These are phyloP conservation scores for Drosophila limbata DNA, from an alignment of 2,888 invertebrate species.

Conservation along the genomic window DNA sequence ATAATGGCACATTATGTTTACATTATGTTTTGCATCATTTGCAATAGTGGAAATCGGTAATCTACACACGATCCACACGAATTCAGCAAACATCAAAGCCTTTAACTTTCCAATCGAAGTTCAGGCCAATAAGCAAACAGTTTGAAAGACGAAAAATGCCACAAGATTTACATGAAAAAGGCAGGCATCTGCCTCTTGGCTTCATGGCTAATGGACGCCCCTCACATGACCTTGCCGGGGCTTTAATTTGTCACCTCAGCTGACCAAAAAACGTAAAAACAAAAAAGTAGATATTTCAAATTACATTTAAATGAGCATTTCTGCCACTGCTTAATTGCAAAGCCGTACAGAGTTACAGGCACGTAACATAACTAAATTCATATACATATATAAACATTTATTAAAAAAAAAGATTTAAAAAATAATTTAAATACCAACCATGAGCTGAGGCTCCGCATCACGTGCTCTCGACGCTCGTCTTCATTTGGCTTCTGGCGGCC, in stretches of 20 bases:
- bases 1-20: slow-evolving; percentile 65
- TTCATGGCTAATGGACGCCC: slow-evolving; percentile 81
- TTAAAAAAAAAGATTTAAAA: slow-evolving; percentile 23
- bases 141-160: slow-evolving; percentile 38
- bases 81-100: slow-evolving; percentile 20
- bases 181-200: slow-evolving; percentile 22
- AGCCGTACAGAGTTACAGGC: slow-evolving; percentile 26
- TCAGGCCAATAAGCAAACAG: slow-evolving; percentile 17
- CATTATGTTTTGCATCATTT: slow-evolving; percentile 65
- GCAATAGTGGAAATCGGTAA: slow-evolving; percentile 31
- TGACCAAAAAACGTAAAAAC: slow-evolving; percentile 44
- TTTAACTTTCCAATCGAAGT: slow-evolving; percentile 59
- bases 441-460: slow-evolving; percentile 57
- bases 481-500: slow-evolving; percentile 33
- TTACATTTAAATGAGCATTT: slow-evolving; percentile 79
- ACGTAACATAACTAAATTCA: slow-evolving; percentile 7
- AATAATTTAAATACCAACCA: slow-evolving; percentile 36
- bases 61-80: slow-evolving; percentile 6
- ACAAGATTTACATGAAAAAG: slow-evolving; percentile 40
- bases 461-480: slow-evolving; percentile 62
- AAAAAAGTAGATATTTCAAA: slow-evolving; percentile 49
- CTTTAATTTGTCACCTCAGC: slow-evolving; percentile 76
- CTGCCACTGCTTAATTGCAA: slow-evolving; percentile 66
- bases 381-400: slow-evolving; percentile 4
- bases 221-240: slow-evolving; percentile 75